A percentile compares a stretch with the other conserved stretches of the same genome.
Conservation (phyloP, 2,113 vertebrate genomes). For the Barbus barbus region DNA sequence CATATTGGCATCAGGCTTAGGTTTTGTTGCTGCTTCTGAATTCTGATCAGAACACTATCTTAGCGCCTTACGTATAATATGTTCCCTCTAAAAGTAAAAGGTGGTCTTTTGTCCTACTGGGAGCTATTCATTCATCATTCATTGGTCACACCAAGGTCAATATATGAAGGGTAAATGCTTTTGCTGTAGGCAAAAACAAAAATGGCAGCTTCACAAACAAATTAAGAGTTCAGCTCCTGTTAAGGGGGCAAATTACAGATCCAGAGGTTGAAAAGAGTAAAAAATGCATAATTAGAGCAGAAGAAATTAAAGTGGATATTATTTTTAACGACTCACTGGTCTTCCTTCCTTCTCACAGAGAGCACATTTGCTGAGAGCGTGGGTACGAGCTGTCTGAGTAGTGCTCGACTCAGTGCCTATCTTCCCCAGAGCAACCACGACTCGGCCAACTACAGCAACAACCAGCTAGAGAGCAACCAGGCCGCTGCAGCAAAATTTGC, state of each 20-base stretch:
- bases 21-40: too few species aligned
- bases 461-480: constrained; percentile 95
- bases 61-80: background rate
- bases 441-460: constrained; percentile 97
- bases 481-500: constrained; percentile 92
- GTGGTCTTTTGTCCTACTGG: background rate
- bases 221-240: background rate
- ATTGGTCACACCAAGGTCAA: background rate
- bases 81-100: background rate
- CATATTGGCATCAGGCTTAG: too few species aligned
- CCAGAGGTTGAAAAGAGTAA: too few species aligned
- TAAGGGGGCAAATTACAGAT: background rate
- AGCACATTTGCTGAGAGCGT: constrained; percentile 94
- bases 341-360: constrained; percentile 71
- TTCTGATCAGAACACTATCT: background rate
- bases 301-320: background rate
- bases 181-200: background rate
- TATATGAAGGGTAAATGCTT: background rate
- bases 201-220: background rate
- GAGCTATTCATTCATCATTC: background rate
- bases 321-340: background rate
- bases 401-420: constrained; percentile 89
- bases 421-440: constrained; percentile 93
- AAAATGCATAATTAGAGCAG: background rate
- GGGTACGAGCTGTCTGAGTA: constrained; percentile 84